Percentiles rank a stretch among this genome's conserved stretches.
phyloP scores from a whole-genome alignment of 1,140 invertebrate genomes.

The Paralvinella palmiformis region DNA sequence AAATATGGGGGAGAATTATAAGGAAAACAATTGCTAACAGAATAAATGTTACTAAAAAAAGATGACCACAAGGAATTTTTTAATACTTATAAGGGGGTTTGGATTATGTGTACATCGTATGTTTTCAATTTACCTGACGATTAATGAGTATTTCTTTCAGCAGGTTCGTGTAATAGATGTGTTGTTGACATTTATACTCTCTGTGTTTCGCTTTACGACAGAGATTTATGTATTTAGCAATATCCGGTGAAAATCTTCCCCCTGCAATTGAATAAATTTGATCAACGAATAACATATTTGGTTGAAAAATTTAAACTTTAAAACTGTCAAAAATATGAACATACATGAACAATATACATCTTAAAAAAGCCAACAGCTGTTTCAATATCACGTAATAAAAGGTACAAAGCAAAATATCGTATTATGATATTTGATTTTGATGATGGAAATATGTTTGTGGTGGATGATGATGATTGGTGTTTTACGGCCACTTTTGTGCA shows the following conservation, averaged over 20 bases:
- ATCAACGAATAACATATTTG: not conserved
- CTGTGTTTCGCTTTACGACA: conserved; percentile 63
- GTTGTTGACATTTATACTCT: conserved; percentile 57
- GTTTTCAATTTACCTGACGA: conserved; percentile 49
- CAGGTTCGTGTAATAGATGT: conserved; percentile 51
- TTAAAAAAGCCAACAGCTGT: no score
- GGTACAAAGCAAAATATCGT: no score
- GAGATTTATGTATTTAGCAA: conserved; percentile 50
- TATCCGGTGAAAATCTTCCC: conserved; percentile 58
- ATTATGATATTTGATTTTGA: no score
- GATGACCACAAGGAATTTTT: not conserved
- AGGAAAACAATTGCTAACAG: not conserved
- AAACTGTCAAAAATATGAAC: not conserved
- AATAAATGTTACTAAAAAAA: not conserved
- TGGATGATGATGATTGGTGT: no score
- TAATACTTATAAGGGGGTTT: not conserved
- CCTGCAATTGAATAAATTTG: conserved; percentile 44
- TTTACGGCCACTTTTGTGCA: no score
- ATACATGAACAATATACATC: not conserved
- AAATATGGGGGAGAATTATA: not conserved
- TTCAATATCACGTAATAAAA: no score
- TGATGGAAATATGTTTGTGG: no score
- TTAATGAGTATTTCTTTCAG: conserved; percentile 60
- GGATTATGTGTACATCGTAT: not conserved
- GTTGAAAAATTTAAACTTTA: not conserved